Evolutionary conservation across 2,888 invertebrate genomes (phyloP).

Genomic region (Macrophya alboannulata): DNA sequence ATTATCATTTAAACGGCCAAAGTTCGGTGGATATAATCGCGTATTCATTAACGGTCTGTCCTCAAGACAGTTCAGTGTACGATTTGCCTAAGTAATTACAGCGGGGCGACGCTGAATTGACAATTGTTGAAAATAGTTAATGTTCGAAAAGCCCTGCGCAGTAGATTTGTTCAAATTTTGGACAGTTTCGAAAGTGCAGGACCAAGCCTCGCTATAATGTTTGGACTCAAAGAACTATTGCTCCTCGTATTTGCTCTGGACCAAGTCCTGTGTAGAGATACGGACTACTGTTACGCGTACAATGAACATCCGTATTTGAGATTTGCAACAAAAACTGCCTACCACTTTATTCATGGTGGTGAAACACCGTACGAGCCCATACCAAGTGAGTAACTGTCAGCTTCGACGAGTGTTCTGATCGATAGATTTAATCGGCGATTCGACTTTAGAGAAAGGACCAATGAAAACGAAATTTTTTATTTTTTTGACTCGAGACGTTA

Average conservation of each 20-base stretch:
- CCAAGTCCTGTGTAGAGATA: too few relatives aligned
- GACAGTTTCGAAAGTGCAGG: not conserved
- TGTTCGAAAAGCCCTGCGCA: not conserved
- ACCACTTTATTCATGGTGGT: conserved; percentile 86
- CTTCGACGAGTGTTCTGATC: not conserved
- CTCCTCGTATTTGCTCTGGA: too few relatives aligned
- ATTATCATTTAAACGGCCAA: not conserved
- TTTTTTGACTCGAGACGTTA: not conserved
- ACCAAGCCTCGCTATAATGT: not conserved
- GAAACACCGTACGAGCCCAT: conserved; percentile 84
- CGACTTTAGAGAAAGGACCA: too few relatives aligned
- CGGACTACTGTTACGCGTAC: conserved; percentile 81
- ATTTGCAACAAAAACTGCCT: conserved; percentile 90
- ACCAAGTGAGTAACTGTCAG: conserved; percentile 82
- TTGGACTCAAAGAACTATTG: not conserved
- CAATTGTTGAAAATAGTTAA: conserved; percentile 70
- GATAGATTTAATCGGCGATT: too few relatives aligned
- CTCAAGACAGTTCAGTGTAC: not conserved
- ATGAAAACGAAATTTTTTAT: too few relatives aligned
- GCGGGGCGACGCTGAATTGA: too few relatives aligned
- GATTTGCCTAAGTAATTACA: too few relatives aligned
- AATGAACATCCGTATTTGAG: conserved; percentile 86
- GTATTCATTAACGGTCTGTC: not conserved
- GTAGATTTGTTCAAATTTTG: not conserved
- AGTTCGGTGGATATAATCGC: not conserved